A percentile compares a stretch with the other conserved stretches of the same genome.
phyloP scores from a whole-genome alignment of 2,113 vertebrate genomes.

The Willisornis vidua region DNA sequence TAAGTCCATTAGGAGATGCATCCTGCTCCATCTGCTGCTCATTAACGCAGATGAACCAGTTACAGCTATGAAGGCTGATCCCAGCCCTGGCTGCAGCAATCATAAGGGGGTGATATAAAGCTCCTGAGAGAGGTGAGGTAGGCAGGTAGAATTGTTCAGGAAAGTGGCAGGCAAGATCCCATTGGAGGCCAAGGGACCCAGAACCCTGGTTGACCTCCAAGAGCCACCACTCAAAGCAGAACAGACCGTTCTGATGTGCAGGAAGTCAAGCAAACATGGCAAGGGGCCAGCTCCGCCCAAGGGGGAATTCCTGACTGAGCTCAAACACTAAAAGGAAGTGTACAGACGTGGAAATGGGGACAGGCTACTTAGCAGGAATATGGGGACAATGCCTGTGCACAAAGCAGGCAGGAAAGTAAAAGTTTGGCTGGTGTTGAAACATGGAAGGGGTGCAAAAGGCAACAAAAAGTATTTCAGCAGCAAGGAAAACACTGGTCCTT shows the following conservation, averaged over 20 bases:
- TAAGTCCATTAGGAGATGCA: neutral
- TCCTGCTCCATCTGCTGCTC: neutral
- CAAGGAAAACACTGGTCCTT: neutral
- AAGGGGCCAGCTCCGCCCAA: neutral
- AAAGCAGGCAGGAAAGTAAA: neutral
- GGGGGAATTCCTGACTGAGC: conserved; percentile 42
- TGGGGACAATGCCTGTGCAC: neutral
- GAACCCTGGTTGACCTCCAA: neutral
- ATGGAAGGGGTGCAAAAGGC: neutral
- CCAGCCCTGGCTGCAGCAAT: neutral
- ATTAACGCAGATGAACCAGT: neutral
- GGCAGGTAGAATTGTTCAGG: neutral
- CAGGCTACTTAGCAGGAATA: neutral
- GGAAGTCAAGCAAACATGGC: neutral
- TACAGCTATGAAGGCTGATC: neutral
- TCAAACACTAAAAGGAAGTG: conserved; percentile 3
- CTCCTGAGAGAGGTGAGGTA: neutral
- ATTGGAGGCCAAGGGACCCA: neutral
- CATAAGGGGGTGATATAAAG: neutral
- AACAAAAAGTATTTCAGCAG: neutral
- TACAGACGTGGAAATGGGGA: neutral
- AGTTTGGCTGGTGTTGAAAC: neutral
- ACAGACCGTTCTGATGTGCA: neutral
- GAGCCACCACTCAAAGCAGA: neutral
- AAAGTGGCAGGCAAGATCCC: neutral